A percentile compares a stretch with the other conserved stretches of the same genome.
phyloP scores from a whole-genome alignment of 2,888 invertebrate genomes.

The Dolomedes plantarius region DNA sequence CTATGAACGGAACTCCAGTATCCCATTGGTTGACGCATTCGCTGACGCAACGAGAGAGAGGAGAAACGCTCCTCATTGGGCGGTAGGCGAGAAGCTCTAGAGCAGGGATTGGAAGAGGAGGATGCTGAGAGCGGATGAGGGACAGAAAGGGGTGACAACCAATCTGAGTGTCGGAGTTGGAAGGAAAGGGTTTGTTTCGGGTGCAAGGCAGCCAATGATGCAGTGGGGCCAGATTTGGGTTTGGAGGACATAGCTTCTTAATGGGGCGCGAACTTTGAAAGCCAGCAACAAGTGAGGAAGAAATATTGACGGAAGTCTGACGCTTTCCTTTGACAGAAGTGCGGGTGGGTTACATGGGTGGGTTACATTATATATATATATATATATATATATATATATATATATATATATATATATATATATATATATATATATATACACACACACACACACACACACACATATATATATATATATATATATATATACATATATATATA shows the following conservation, averaged over 20 bases:
- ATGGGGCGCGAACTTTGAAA: background rate
- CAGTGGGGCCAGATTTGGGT: conserved; percentile 17
- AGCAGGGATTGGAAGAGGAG: conserved; percentile 65
- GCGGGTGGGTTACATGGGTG: no score
- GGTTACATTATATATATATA: no score
- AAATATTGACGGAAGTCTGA: no score
- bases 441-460: no score
- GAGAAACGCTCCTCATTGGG: conserved; percentile 27
- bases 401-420: no score
- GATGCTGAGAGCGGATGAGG: conserved; percentile 32
- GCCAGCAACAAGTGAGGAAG: background rate
- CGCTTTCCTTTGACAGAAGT: no score
- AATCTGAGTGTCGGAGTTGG: conserved; percentile 35
- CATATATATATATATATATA: no score
- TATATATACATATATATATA: no score
- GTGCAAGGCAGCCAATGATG: conserved; percentile 39
- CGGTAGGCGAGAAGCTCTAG: conserved; percentile 16
- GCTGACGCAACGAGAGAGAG: conserved; percentile 9
- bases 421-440: no score
- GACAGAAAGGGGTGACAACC: conserved; percentile 60
- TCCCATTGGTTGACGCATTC: conserved; percentile 26
- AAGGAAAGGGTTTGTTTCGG: conserved; percentile 46
- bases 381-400: no score
- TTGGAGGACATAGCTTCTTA: background rate
- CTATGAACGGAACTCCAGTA: background rate